Percentiles rank a stretch among this genome's conserved stretches.
Conservation (phyloP, 23 tunicate species). For the Phallusia fumigata region DNA sequence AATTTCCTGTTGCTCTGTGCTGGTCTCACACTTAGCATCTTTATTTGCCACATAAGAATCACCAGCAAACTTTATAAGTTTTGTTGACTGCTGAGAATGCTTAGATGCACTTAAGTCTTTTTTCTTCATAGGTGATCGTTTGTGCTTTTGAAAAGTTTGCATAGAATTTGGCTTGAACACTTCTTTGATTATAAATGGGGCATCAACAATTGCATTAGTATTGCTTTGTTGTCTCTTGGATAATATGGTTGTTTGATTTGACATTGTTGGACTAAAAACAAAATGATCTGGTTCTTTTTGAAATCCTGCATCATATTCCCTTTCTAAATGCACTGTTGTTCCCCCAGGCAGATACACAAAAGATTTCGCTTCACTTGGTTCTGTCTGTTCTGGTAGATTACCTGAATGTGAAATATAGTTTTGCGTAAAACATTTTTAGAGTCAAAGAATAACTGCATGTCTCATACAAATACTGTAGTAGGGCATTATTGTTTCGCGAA, state of each 20-base stretch:
- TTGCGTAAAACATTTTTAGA: too few relatives aligned
- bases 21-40: too few relatives aligned
- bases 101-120: neutral
- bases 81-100: neutral
- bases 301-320: neutral
- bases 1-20: neutral
- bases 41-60: neutral
- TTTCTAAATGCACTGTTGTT: neutral
- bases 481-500: too few relatives aligned
- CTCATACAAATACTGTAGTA: too few relatives aligned
- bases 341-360: neutral
- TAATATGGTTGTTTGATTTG: neutral
- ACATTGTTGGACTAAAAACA: neutral
- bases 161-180: neutral
- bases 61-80: neutral
- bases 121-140: neutral
- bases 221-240: neutral
- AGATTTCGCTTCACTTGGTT: neutral
- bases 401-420: too few relatives aligned
- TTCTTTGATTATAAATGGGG: constrained; percentile 1
- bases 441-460: too few relatives aligned
- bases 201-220: neutral
- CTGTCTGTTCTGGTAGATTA: too few relatives aligned
- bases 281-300: neutral
- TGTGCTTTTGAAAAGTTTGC: neutral